These are phyloP conservation scores for Cochlearius cochlearius DNA, from an alignment of 2,113 vertebrate genomes.

Conservation along the genomic window DNA sequence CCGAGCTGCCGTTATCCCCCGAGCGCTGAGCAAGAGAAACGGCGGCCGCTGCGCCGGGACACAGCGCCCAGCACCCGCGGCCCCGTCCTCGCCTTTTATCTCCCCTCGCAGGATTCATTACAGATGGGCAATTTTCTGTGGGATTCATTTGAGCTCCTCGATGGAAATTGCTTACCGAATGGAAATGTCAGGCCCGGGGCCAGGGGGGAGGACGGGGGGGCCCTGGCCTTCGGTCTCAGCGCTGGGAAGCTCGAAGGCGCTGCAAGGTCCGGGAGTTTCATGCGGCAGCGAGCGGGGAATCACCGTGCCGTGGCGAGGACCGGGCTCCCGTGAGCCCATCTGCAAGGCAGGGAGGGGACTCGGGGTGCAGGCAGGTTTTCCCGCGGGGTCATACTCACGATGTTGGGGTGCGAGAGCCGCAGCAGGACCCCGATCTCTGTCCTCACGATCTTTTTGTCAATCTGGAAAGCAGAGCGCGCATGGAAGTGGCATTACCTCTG, in stretches of 20 bases:
- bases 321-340: fast-evolving
- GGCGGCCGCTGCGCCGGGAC: fast-evolving
- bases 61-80: not conserved
- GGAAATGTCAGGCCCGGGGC: not conserved
- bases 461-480: constrained; percentile 56
- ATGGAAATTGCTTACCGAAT: not conserved
- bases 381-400: constrained; percentile 70
- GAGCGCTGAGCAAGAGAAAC: not conserved
- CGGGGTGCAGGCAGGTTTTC: fast-evolving
- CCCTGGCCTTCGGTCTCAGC: fast-evolving
- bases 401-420: constrained; percentile 87
- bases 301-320: fast-evolving
- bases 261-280: not conserved
- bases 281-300: fast-evolving
- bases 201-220: not conserved
- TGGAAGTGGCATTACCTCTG: fast-evolving
- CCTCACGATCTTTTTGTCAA: constrained; percentile 88
- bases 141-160: constrained; percentile 7
- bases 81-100: not conserved
- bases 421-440: constrained; percentile 89
- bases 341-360: not conserved
- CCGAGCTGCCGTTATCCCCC: not conserved
- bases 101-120: constrained; percentile 16
- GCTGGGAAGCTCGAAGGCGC: not conserved
- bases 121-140: not conserved